Evolutionary conservation across 2,888 invertebrate species (phyloP), one percentile per base, ranked within the genome.

Genomic region (Drosophila peninsularis): DNA sequence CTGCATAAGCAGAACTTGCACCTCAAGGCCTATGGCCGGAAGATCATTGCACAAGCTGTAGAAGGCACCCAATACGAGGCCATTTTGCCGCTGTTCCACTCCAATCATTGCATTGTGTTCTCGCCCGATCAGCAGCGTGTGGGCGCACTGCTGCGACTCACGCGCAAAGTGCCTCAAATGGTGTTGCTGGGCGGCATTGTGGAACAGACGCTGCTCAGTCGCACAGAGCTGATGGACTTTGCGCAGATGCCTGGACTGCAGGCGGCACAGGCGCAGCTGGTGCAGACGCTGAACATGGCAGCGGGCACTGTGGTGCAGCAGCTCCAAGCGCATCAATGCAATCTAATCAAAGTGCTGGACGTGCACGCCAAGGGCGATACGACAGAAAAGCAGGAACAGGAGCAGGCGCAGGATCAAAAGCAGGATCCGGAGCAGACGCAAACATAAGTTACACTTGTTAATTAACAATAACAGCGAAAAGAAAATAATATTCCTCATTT

Each of bases 141-240:
- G 39, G 91, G 91, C 11, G 93, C 94, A 77, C 90, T 97, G 84
- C 90, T 96, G 39, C 95, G 94, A 90, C 93, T 95, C 44, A 90
- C 95, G 6, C 96, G 94, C 67, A 96, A 95, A 89, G 93, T 94
- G 71, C 96, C 96, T 1, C 95, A 96, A 89, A 92, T 96, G 83
- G 91, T 95, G 75, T 92, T 97, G 21, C 91, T 97, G 91, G 96
- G 96, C 94, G 97, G 95, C n/a, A 94, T 97, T 68, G 93, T 96
- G 55, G 95, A 97, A 82, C 95, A 95, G 50, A 94, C 93, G 63
- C 91, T 97, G 32, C 82, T 97, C 78, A 95, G 94, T 70, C 94
- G 94, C 76, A 95, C 95, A 89, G 96, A 97, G 82, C 92, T 97
- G 34, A 84, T 95, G 30, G 93, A 94, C 78, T 96, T 94, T 80